Base-by-base conservation (phyloP, 1,140 invertebrate genomes). In the Paraescarpia echinospica region DNA sequence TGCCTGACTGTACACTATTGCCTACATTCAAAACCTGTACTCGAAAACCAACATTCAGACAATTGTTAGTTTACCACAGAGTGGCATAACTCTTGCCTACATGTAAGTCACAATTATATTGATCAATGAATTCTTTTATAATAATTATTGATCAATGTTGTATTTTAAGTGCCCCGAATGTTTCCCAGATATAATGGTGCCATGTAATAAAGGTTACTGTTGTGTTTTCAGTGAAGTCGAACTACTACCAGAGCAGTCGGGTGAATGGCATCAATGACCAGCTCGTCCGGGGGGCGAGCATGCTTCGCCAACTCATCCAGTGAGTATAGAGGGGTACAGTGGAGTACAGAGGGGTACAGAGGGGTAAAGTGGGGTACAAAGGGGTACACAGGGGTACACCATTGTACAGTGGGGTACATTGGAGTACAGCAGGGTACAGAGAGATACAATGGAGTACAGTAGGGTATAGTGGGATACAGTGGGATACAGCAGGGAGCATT, bases 161-260 rank as follows among this genome's bases (percentile, higher is more conserved):
- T 12, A 41, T 41, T 6, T 41, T 41, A 6, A 41, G 12, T 41
- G 41, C 41, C 41, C 4, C 41, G 4, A 41, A 6, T 41, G 4
- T 4, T 41, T 41, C 12, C 12, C 41, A 41, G 41, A 41, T 41
- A 41, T 4, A 41, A 41, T 6, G 12, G 4, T 41, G 41, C 41
- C 12, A 12, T 41, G 41, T 41, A 41, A 4, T 41, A 41, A 41
- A 41, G 4, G 41, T 41, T 12, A 12, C 12, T 41, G 12, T 41
- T 35, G 34, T 35, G 91, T 59, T 92, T 59, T 34, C 91, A 77
- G 59, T 77, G 18, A 77, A 77, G 59, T 77, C 59, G n/a, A 95
- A 95, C 89, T 95, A 94, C 92, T 95, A 94, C 93, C 93, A 94
- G 33, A 91, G 93, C 0, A 92, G 77, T 92, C 94, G 94, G 91